Base-by-base conservation (phyloP, 2,797 vertebrate genomes). In the Fundulus diaphanus region DNA sequence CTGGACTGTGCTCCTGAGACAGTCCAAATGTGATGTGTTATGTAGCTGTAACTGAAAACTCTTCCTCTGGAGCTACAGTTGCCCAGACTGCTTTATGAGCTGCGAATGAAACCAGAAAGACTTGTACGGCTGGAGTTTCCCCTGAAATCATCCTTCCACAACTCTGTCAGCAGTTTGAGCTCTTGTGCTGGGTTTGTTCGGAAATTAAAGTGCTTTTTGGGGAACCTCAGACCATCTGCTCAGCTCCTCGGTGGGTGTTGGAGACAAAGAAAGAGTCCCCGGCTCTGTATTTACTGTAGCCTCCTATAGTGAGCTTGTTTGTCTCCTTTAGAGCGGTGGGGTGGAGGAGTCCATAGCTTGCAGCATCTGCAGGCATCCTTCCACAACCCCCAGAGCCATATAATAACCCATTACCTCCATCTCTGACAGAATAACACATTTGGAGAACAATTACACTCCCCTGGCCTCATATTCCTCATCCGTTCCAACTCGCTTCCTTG, bases 391-490 rank as follows among this genome's bases (percentile, higher is more conserved):
- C 31, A 33, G 86, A 90, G 92, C 85, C 84, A 89, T 90, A 91
- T 94, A 92, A 95, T 91, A 94, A 93, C 85, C 93, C 89, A 93
- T 94, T 94, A 93, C 91, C 83, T 90, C 88, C 87, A 89, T 93
- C 91, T 90, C 87, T 87, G 87, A 91, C 92, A 93, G 91, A 94
- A 95, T 93, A 88, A 95, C 92, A 92, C 90, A 92, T 94, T 94
- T 95, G 94, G 94, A 93, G 86, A 88, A 89, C 90, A 93, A 93
- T 95, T 93, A 95, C 89, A 89, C 94, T 92, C 89, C 92, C 93
- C 87, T 24, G 4, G 85, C 88, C 74, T 93, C 79, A 83, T 88
- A 83, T 87, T 85, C 84, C 82, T 88, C 84, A 79, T 78, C 82
- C 83, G 83, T 92, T 86, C 81, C 80, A 88, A 92, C 79, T 82